These are phyloP conservation scores for Dromaius novaehollandiae DNA, from an alignment of 2,113 vertebrate species.

Conservation along the genomic window DNA sequence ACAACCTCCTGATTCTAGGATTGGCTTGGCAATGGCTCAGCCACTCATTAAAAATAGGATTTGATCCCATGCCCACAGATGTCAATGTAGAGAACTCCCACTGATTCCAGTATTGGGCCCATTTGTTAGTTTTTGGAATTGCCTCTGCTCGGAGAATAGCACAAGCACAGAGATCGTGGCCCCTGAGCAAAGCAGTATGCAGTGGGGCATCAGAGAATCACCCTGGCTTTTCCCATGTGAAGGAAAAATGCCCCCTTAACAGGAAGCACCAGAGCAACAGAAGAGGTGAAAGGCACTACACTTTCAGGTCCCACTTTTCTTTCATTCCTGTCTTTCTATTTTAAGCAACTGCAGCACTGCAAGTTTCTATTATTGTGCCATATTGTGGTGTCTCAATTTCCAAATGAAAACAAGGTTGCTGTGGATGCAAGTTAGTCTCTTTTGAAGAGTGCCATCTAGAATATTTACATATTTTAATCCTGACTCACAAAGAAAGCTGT, in stretches of 20 bases:
- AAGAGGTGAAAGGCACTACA: neutral
- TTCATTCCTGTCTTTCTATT: neutral
- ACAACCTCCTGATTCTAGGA: neutral
- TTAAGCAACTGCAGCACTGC: neutral
- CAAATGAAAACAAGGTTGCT: neutral
- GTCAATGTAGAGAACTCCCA: neutral
- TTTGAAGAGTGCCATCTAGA: neutral
- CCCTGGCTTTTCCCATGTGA: neutral
- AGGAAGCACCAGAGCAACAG: neutral
- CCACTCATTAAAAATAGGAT: neutral
- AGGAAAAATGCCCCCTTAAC: neutral
- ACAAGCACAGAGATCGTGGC: neutral
- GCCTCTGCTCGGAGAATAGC: neutral
- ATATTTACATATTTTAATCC: conserved; percentile 19
- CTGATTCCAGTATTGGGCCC: neutral
- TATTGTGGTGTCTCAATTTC: neutral
- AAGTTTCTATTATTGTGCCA: neutral
- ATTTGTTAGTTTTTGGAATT: neutral
- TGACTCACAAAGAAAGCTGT: neutral
- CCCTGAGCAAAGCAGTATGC: neutral
- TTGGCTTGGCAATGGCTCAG: neutral
- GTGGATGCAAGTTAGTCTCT: neutral
- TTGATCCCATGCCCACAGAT: neutral
- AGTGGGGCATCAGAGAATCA: neutral
- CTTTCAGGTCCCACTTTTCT: neutral